These are phyloP conservation scores for Therioaphis trifolii DNA, from an alignment of 2,888 invertebrate species.

Conservation along the genomic window DNA sequence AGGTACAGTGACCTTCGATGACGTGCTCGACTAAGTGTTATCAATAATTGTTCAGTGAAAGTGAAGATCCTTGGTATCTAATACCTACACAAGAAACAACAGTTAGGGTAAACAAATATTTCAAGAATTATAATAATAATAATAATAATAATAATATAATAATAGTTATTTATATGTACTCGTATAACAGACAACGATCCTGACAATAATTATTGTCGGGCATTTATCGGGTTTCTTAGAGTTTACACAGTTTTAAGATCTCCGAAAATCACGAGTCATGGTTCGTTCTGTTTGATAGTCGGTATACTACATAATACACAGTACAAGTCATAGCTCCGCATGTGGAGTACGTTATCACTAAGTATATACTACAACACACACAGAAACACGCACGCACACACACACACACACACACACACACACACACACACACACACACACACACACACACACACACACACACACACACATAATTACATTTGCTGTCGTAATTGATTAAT, in stretches of 20 bases:
- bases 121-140: conserved; percentile 21
- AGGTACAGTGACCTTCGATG: conserved; percentile 12
- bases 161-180: conserved; percentile 20
- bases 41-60: conserved; percentile 46
- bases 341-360: neutral
- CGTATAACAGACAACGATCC: neutral
- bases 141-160: too few species aligned
- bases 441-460: too few species aligned
- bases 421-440: too few species aligned
- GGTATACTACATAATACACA: neutral
- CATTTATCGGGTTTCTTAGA: conserved; percentile 8
- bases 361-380: neutral
- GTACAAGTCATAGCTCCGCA: neutral
- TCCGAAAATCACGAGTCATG: conserved; percentile 14
- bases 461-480: too few species aligned
- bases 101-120: conserved; percentile 37
- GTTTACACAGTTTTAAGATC: neutral
- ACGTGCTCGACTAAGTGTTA: conserved; percentile 9
- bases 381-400: too few species aligned
- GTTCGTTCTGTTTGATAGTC: neutral
- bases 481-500: too few species aligned
- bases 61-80: conserved; percentile 42
- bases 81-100: neutral
- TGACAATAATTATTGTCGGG: neutral
- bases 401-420: too few species aligned